Evolutionary conservation across 2,113 vertebrate species (phyloP).

Genomic region (Bos taurus): ARS-UCD2.0 NC_037343.1:61514501-61515000

Average conservation of each 20-base stretch:
- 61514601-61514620: constrained; percentile 31
- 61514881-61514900: constrained; percentile 7
- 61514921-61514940: neutral
- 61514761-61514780: neutral
- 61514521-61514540: constrained; percentile 51
- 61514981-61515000: neutral
- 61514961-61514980: neutral
- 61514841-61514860: constrained; percentile 16
- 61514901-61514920: neutral
- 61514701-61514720: neutral
- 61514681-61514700: neutral
- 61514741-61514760: neutral
- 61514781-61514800: neutral
- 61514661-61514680: constrained; percentile 2
- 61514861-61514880: neutral
- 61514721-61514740: constrained; percentile 14
- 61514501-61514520: constrained; percentile 20
- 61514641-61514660: neutral
- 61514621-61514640: neutral
- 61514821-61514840: neutral
- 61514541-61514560: constrained; percentile 25
- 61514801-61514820: neutral
- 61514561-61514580: constrained; percentile 9
- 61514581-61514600: constrained; percentile 44
- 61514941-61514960: neutral